These are phyloP conservation scores for Conomelus anceps DNA, from an alignment of 2,888 invertebrate species.

Conservation along the genomic window DNA sequence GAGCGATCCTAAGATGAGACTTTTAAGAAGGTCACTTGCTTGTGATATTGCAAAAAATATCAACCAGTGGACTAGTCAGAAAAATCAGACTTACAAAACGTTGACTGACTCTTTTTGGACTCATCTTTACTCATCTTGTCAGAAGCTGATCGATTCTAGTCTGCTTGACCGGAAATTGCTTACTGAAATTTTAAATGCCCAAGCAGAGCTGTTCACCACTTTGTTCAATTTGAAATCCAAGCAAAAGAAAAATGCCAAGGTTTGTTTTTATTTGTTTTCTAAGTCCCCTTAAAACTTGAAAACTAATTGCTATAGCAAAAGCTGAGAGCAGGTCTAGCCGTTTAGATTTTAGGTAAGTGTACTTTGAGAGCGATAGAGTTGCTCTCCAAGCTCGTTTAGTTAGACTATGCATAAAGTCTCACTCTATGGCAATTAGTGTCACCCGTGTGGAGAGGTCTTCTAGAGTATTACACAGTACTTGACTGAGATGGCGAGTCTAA, in stretches of 20 bases:
- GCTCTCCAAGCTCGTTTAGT: too few relatives aligned
- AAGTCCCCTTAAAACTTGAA: too few relatives aligned
- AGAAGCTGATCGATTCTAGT: not conserved
- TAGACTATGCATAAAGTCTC: too few relatives aligned
- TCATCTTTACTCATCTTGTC: not conserved
- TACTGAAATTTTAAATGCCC: not conserved
- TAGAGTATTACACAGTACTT: too few relatives aligned
- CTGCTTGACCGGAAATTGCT: not conserved
- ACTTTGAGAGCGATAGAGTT: too few relatives aligned
- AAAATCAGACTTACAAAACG: not conserved
- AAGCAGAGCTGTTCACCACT: constrained; percentile 9
- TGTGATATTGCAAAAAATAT: constrained; percentile 3
- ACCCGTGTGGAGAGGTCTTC: too few relatives aligned
- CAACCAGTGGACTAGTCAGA: constrained; percentile 15
- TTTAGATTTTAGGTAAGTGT: too few relatives aligned
- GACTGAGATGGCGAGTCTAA: too few relatives aligned
- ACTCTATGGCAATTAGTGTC: too few relatives aligned
- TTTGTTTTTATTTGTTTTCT: not conserved
- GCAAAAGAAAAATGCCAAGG: not conserved
- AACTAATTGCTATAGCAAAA: too few relatives aligned
- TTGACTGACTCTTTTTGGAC: constrained; percentile 11
- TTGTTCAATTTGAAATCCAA: constrained; percentile 11
- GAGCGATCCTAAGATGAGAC: constrained; percentile 14
- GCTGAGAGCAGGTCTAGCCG: too few relatives aligned
- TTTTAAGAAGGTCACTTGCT: not conserved